Evolutionary conservation across 2,888 invertebrate genomes (phyloP).

Genomic region (Lucinisca nassula): DNA sequence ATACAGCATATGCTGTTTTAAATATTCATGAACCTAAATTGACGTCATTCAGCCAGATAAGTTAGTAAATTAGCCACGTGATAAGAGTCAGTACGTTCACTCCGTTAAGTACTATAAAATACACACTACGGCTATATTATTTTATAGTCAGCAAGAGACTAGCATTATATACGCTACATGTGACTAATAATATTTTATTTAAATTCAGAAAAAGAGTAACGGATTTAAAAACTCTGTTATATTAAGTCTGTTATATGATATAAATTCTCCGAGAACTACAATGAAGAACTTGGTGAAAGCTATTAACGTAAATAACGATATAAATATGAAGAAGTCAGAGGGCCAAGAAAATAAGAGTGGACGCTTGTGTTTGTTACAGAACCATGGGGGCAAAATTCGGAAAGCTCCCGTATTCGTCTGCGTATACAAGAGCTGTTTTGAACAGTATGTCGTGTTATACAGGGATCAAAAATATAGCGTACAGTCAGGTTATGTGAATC

Average conservation of each 20-base stretch:
- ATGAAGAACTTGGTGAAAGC: neutral
- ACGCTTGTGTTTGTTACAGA: conserved; percentile 71
- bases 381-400: conserved; percentile 60
- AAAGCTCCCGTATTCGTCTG: conserved; percentile 75
- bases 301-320: neutral
- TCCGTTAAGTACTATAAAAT: neutral
- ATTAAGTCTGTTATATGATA: neutral
- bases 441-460: conserved; percentile 79
- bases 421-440: conserved; percentile 78
- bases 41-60: neutral
- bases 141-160: neutral
- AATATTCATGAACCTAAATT: too few relatives aligned
- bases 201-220: neutral
- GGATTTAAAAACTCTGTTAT: neutral
- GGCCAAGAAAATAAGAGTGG: conserved; percentile 73
- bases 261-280: neutral
- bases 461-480: conserved; percentile 75
- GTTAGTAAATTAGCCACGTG: neutral
- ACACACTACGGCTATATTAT: neutral
- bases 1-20: too few relatives aligned
- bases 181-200: neutral
- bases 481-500: conserved; percentile 74
- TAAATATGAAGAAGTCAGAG: conserved; percentile 50
- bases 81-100: neutral
- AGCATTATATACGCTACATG: neutral